Percentiles rank a stretch among this genome's conserved stretches.
These are phyloP conservation scores for Tenthredo distinguenda DNA, from an alignment of 2,888 invertebrate genomes.

Conservation along the genomic window DNA sequence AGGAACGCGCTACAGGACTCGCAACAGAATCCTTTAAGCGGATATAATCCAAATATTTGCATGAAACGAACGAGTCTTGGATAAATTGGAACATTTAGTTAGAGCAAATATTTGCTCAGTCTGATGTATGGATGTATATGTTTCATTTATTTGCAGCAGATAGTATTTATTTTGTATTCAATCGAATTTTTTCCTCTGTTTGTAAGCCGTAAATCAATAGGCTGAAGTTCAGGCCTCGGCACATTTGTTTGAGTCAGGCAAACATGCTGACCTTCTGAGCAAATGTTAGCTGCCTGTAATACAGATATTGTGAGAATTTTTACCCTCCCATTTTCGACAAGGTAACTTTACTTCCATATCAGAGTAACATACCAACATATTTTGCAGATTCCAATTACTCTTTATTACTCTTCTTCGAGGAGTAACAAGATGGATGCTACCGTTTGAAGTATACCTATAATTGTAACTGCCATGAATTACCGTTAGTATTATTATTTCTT, in stretches of 20 bases:
- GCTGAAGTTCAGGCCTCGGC: not conserved
- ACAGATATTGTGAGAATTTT: not conserved
- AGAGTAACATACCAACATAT: not conserved
- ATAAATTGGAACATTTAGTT: no score
- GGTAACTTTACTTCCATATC: no score
- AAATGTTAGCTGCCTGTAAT: not conserved
- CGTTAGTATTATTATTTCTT: not conserved
- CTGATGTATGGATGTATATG: not conserved
- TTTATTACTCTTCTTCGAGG: not conserved
- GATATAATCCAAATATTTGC: no score
- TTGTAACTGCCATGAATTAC: no score
- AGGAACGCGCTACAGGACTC: no score
- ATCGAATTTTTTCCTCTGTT: not conserved
- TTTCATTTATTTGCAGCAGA: not conserved
- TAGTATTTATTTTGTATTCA: not conserved
- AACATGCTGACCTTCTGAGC: conserved; percentile 2
- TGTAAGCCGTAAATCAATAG: not conserved
- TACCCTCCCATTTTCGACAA: not conserved
- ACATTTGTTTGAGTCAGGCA: not conserved
- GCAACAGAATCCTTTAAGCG: no score
- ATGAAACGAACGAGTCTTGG: no score
- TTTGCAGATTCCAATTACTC: not conserved
- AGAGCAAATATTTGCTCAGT: no score
- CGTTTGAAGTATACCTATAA: not conserved
- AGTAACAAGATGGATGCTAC: not conserved